Conservation (phyloP, 2,797 vertebrate species). For the Crenuchus spilurus region DNA sequence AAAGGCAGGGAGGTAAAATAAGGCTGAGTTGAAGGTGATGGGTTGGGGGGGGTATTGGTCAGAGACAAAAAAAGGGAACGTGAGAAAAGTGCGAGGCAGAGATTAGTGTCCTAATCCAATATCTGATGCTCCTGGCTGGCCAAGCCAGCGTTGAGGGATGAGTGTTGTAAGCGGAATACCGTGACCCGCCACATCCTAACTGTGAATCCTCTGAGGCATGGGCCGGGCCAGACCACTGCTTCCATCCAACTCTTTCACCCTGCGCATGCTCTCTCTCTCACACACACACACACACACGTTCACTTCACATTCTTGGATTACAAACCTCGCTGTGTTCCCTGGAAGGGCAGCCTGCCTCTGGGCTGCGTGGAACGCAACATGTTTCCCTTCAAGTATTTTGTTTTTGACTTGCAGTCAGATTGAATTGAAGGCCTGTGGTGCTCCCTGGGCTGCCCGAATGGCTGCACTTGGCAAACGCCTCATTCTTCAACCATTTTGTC, state of each 20-base stretch:
- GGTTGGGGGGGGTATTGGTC: neutral
- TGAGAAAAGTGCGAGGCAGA: constrained; percentile 64
- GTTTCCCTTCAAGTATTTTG: constrained; percentile 18
- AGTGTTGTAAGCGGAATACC: constrained; percentile 62
- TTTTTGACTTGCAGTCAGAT: neutral
- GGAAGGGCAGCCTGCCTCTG: constrained; percentile 22
- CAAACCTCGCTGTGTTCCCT: constrained; percentile 39
- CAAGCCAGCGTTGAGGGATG: constrained; percentile 64
- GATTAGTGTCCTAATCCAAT: constrained; percentile 72
- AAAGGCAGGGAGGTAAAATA: neutral
- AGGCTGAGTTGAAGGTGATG: neutral
- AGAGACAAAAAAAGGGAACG: constrained; percentile 52
- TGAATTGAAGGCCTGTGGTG: neutral
- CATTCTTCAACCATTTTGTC: constrained; percentile 10
- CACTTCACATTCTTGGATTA: constrained; percentile 36
- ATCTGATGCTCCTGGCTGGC: constrained; percentile 67
- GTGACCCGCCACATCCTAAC: constrained; percentile 69
- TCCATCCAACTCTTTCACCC: constrained; percentile 37
- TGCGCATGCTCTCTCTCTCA: constrained; percentile 36
- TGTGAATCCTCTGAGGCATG: constrained; percentile 15
- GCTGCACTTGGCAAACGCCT: neutral
- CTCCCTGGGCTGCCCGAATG: neutral
- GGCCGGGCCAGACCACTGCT: constrained; percentile 61
- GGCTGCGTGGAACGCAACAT: constrained; percentile 8
- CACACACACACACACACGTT: constrained; percentile 39